phyloP scores from a whole-genome alignment of 2,888 invertebrate species.

The Drosophila histrio region DNA sequence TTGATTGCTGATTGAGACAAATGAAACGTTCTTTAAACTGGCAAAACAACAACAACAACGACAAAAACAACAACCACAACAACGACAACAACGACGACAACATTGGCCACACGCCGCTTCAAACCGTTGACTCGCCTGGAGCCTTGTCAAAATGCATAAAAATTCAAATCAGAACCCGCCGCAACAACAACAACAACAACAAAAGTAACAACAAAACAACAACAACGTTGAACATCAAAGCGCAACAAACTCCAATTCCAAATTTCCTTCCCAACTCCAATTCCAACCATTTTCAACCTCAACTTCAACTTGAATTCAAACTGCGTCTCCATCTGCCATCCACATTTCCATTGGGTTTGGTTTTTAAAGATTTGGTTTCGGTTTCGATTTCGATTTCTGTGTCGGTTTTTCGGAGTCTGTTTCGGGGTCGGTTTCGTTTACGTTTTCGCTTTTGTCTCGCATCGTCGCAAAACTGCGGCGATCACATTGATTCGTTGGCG shows the following conservation, averaged over 20 bases:
- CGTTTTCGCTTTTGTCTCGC: conserved; percentile 27
- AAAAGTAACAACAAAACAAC: conserved; percentile 6
- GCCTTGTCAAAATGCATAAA: conserved; percentile 77
- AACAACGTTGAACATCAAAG: conserved; percentile 46
- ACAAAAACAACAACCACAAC: conserved; percentile 20
- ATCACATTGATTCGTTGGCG: conserved; percentile 24
- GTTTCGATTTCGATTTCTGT: conserved; percentile 17
- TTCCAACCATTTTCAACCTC: conserved; percentile 9
- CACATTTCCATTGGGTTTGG: background rate
- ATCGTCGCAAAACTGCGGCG: conserved; percentile 10
- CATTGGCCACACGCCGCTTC: conserved; percentile 67
- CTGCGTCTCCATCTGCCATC: conserved; percentile 5
- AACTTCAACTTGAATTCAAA: conserved; percentile 6
- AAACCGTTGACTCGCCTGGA: conserved; percentile 32
- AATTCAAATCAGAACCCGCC: conserved; percentile 70
- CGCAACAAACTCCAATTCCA: conserved; percentile 47
- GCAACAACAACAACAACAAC: conserved; percentile 12
- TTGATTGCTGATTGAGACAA: conserved; percentile 75
- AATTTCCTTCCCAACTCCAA: background rate
- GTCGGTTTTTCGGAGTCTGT: background rate
- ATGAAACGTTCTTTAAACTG: conserved; percentile 74
- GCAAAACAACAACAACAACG: conserved; percentile 30
- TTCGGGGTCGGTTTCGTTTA: conserved; percentile 19
- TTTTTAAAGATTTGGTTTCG: conserved; percentile 23
- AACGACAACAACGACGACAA: conserved; percentile 31